Percentiles rank a stretch among this genome's conserved stretches.
These are phyloP conservation scores for Coecobrya sp. DNA, from an alignment of 2,888 invertebrate species.

Conservation along the genomic window DNA sequence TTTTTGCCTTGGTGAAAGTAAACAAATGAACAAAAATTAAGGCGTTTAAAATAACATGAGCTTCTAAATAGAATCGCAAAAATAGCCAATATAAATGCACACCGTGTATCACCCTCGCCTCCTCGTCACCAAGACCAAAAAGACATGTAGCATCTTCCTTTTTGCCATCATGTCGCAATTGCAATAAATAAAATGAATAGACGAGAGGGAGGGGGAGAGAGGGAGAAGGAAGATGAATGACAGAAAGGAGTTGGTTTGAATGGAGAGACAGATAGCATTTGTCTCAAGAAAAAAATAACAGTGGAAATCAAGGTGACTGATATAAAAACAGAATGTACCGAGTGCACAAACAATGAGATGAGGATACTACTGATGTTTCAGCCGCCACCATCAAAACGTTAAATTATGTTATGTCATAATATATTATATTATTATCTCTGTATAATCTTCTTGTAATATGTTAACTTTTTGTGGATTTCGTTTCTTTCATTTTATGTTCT, in stretches of 20 bases:
- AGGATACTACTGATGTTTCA: background rate
- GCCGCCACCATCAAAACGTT: conserved; percentile 23
- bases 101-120: conserved; percentile 1
- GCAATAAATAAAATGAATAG: conserved; percentile 57
- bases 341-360: conserved; percentile 31
- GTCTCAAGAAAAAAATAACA: conserved; percentile 42
- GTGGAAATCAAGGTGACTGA: conserved; percentile 73
- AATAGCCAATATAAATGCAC: conserved; percentile 46
- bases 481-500: conserved; percentile 21
- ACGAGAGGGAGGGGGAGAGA: conserved; percentile 9
- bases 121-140: conserved; percentile 67
- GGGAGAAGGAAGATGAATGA: conserved; percentile 66
- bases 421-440: conserved; percentile 53
- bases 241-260: conserved; percentile 69
- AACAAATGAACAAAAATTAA: conserved; percentile 55
- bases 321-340: conserved; percentile 30
- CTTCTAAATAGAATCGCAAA: conserved; percentile 38
- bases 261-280: conserved; percentile 68
- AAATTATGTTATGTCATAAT: conserved; percentile 49
- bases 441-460: conserved; percentile 28
- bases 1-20: conserved; percentile 79
- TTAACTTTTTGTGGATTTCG: background rate
- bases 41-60: conserved; percentile 55
- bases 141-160: conserved; percentile 69
- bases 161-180: conserved; percentile 48